phyloP scores from a whole-genome alignment of 2,888 invertebrate genomes.

The Drosophila mettleri region DNA sequence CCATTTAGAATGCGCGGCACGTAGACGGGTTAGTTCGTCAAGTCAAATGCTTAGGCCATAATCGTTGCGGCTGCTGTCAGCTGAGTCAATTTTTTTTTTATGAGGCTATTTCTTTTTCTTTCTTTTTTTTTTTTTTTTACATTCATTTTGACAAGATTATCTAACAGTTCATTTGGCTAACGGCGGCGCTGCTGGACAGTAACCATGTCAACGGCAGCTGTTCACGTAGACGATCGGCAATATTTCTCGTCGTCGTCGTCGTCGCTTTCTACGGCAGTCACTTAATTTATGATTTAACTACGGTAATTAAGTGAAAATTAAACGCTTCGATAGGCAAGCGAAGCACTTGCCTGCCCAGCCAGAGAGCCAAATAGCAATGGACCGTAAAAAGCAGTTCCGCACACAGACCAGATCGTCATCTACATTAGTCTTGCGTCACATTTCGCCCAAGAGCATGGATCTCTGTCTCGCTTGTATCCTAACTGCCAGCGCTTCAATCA shows the following conservation, averaged over 20 bases:
- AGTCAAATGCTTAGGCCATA: conserved; percentile 58
- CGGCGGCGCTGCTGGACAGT: conserved; percentile 64
- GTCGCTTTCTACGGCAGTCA: conserved; percentile 66
- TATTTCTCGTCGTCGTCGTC: conserved; percentile 30
- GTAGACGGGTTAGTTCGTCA: conserved; percentile 40
- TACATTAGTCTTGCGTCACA: conserved; percentile 40
- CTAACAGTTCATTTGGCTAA: conserved; percentile 75
- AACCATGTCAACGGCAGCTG: conserved; percentile 27
- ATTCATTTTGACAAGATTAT: conserved; percentile 59
- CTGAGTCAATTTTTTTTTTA: conserved; percentile 22
- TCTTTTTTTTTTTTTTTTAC: not conserved
- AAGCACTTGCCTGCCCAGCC: conserved; percentile 3
- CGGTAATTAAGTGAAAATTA: conserved; percentile 75
- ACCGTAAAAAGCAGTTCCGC: conserved; percentile 55
- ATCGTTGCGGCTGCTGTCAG: conserved; percentile 26
- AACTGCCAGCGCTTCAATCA: conserved; percentile 3
- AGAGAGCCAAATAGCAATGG: conserved; percentile 34
- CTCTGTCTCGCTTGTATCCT: not conserved
- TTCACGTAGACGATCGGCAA: conserved; percentile 12
- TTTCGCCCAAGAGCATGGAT: conserved; percentile 25
- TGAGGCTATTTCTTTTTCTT: not conserved
- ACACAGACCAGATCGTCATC: conserved; percentile 37
- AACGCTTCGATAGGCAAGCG: conserved; percentile 64
- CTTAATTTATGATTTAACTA: conserved; percentile 74
- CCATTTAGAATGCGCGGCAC: conserved; percentile 67